Base-by-base conservation (phyloP, 2,797 vertebrate genomes). In the Notoglanidium macrostoma region DNA sequence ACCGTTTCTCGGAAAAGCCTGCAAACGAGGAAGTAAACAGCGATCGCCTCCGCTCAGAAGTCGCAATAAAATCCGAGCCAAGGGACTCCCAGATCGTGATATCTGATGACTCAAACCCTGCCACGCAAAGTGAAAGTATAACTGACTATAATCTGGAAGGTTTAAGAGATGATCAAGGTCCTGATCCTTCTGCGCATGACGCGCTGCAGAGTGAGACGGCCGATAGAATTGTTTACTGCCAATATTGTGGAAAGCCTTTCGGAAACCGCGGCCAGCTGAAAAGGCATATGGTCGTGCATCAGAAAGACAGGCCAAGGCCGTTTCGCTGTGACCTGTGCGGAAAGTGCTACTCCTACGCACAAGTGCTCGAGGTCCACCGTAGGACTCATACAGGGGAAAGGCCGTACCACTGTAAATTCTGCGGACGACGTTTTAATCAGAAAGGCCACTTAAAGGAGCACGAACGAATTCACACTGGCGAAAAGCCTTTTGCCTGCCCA, bases 351-450 rank as follows among this genome's bases (percentile, higher is more conserved):
- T 67, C 84, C 26, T 82, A 82, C n/a, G 84, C 87, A 12, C 87
- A 88, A n/a, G 87, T 88, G 23, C 87, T 86, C 0, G 87, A 88
- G 80, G 80, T 83, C n/a, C 87, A 88, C 72, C 79, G 79, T 10
- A 83, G 87, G 84, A 88, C 84, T 76, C 87, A 88, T 61, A 88
- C 87, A 35, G 84, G 87, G 46, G 87, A 89, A 70, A 78, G 85
- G 59, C 88, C 85, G 0, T 87, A 84, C 84, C 85, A 32, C 54
- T 89, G 88, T 70, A 86, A 55, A 76, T 86, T 77, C 51, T 88
- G 87, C 9, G 87, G 84, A 10, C 83, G 84, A 2, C 79, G 84
- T 3, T 88, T 88, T 61, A 88, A 86, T 70, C 84, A 86, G 61
- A 67, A 83, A 29, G 72, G 84, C 17, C 84, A 88, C 54, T 51